phyloP scores from a whole-genome alignment of 2,888 invertebrate species.

The Leucozona laternaria region DNA sequence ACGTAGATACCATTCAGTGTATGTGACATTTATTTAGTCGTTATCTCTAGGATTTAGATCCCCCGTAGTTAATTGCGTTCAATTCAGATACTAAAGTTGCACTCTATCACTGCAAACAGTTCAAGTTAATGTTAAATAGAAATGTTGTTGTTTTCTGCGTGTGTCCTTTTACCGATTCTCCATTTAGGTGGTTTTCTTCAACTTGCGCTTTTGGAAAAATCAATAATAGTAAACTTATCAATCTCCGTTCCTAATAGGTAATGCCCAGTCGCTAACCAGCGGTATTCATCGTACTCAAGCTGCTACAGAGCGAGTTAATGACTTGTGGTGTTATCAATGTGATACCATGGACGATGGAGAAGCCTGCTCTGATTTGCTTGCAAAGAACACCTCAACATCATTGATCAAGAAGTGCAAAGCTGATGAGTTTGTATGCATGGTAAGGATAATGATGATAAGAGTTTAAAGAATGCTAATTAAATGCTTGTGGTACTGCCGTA shows the following conservation, averaged over 20 bases:
- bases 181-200: conserved; percentile 54
- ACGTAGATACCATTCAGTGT: neutral
- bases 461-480: neutral
- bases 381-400: conserved; percentile 85
- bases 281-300: conserved; percentile 91
- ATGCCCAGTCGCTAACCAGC: conserved; percentile 83
- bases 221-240: conserved; percentile 42
- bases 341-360: conserved; percentile 91
- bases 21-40: neutral
- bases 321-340: conserved; percentile 92
- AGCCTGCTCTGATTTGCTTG: conserved; percentile 88
- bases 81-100: neutral
- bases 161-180: conserved; percentile 54
- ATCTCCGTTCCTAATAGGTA: conserved; percentile 22
- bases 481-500: conserved; percentile 51
- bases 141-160: conserved; percentile 64
- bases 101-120: neutral
- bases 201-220: conserved; percentile 59
- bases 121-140: conserved; percentile 61
- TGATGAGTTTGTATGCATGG: conserved; percentile 91
- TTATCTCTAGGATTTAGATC: neutral
- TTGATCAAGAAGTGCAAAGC: conserved; percentile 90
- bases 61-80: neutral
- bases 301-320: conserved; percentile 90
- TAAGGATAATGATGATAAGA: conserved; percentile 81